Base-by-base conservation (phyloP, 1,140 invertebrate genomes). In the Zaprionus camerounensis region DNA sequence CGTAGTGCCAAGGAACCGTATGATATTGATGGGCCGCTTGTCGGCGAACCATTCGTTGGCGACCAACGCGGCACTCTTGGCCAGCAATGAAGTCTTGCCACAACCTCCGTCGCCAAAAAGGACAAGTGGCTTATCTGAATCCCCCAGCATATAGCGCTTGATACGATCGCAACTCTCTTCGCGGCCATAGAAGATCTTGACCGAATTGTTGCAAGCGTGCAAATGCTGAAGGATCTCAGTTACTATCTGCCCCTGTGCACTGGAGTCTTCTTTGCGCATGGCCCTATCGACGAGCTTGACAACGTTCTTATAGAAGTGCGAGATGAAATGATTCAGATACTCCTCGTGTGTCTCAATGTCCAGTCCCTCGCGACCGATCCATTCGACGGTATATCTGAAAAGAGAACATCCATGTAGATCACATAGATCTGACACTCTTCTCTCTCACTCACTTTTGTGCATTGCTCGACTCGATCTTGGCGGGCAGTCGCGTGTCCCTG, bases 221-320 rank as follows among this genome's bases (percentile, higher is more conserved):
- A 99, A 94, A 94, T 99, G 98, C 91, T 99, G 98, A 24, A 99
- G 94, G 49, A 99, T 98, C 93, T 99, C 98, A 1, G 98, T 98
- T 79, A 98, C 97, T 83, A 98, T 98, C 93, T 98, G 97, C 17
- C 98, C 98, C 91, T 98, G 97, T 13, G 97, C 96, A 74, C 97
- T 98, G 63, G 96, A 97, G 93, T 98, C 97, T 93, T 99, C 98
- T 93, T 98, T 98, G 71, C 97, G 94, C 98, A 99, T 98, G 2
- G 98, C 98, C 85, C 97, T 94, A 91, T 98, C 98, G 3, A 98
- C 97, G 4, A 98, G 94, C 82, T 98, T 98, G 0, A 98, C 96
- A 67, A 99, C 98, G 73, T 98, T 98, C 81, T 96, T 96, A 93
- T 99, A 99, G 94, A 99, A 99, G 92, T 99, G 97, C 0, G 96